Evolutionary conservation across 2,113 vertebrate species (phyloP), one percentile per base, ranked within the genome.

Genomic region (Salminus brasiliensis): DNA sequence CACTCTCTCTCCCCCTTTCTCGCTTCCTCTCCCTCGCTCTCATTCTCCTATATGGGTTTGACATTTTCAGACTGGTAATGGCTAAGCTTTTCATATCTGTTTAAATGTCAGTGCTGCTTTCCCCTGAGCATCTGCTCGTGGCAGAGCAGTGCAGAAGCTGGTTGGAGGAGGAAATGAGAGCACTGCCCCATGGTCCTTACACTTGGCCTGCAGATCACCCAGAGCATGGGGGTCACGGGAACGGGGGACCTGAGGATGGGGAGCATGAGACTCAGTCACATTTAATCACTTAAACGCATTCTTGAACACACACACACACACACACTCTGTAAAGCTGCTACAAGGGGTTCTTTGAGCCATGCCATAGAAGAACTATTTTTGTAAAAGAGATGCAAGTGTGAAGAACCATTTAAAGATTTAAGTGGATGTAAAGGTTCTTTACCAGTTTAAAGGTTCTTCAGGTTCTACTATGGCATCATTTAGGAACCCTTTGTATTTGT

Each of bases 91-190:
- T 83, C 74, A 78, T 83, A 81, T 74, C 81, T 74, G 78, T 74
- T 79, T 85, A 83, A 85, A 85, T 81, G 82, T 72, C 80, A 84
- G 34, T 74, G 57, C 60, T 76, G 76, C 23, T 65, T 81, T 85
- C 74, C 70, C 76, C 32, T 55, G 71, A 78, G 79, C 13, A 7
- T 72, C 34, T 72, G 39, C 32, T 66, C 30, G 67, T 77, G 70
- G 25, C 12, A 15, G 36, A 34, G 59, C 34, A 53, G 62, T 36
- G 68, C 32, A 7, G 23, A 59, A 60, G 36, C 68, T 21, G 30
- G n/a, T 32, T 77, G 36, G 21, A 76, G 79, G 78, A 81, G 74
- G 74, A 78, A 81, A 83, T 85, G 75, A 85, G 49, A 80, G 53
- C 27, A n/a, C 23, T 81, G 67, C 32, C 57, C 47, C 11, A 43